A percentile compares a stretch with the other conserved stretches of the same genome.
Conservation (phyloP, 2,113 vertebrate genomes). For the Furnarius figulus region DNA sequence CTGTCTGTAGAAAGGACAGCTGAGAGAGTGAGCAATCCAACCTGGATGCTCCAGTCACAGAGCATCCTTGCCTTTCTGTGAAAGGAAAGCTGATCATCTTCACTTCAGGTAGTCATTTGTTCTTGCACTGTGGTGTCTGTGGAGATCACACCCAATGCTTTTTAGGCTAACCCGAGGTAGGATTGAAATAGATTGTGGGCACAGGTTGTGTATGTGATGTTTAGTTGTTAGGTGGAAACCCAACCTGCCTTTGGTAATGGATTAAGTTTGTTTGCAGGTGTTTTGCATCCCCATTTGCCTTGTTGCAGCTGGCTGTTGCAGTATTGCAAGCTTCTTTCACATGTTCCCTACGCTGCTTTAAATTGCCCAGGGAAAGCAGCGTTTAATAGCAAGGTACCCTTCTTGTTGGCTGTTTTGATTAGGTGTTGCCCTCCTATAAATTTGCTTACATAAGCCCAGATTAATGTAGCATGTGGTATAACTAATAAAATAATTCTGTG, state of each 20-base stretch:
- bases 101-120: background rate
- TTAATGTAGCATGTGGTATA: background rate
- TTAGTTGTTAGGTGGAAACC: background rate
- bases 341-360: background rate
- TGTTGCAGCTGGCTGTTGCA: background rate
- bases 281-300: background rate
- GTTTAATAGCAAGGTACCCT: background rate
- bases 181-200: background rate
- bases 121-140: background rate
- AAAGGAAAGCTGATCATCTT: background rate
- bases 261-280: background rate
- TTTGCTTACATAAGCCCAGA: background rate
- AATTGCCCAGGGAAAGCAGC: background rate
- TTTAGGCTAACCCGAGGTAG: background rate
- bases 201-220: background rate
- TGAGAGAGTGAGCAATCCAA: background rate
- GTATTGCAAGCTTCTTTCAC: background rate
- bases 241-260: background rate
- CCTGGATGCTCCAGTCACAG: background rate
- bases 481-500: background rate
- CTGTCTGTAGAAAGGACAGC: background rate
- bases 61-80: background rate
- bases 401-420: background rate
- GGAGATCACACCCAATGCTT: background rate
- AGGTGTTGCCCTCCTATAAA: background rate